These are phyloP conservation scores for Symphodus melops DNA, from an alignment of 2,113 vertebrate species.

Conservation along the genomic window DNA sequence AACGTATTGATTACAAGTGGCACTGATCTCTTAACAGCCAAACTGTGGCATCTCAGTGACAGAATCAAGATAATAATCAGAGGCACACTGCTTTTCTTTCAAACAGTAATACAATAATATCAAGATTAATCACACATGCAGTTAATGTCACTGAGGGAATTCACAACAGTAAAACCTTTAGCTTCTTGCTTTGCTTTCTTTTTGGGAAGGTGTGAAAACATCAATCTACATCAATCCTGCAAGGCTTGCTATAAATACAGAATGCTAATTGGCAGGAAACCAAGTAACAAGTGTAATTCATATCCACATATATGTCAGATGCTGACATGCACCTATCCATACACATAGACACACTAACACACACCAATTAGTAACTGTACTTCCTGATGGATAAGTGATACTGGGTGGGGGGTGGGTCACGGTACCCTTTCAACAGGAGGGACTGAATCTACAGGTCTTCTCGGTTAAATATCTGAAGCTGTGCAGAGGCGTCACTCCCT, in stretches of 20 bases:
- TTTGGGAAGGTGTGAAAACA: constrained; percentile 12
- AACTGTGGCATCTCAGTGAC: constrained; percentile 17
- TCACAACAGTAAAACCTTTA: background rate
- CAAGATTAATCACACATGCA: constrained; percentile 1
- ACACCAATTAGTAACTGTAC: constrained; percentile 45
- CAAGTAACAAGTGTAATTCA: constrained; percentile 55
- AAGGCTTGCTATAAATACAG: constrained; percentile 26
- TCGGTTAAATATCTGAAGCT: constrained; percentile 31
- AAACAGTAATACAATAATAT: constrained; percentile 6
- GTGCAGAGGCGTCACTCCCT: constrained; percentile 32
- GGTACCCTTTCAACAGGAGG: constrained; percentile 25
- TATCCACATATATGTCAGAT: constrained; percentile 21
- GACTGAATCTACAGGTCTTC: constrained; percentile 53
- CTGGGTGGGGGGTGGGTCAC: constrained; percentile 11
- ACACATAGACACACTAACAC: background rate
- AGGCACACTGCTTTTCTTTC: background rate
- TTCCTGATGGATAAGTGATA: constrained; percentile 48
- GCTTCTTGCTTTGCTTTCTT: constrained; percentile 1
- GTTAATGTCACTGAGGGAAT: background rate
- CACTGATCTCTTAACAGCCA: constrained; percentile 20
- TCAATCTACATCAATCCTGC: background rate
- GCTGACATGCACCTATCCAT: constrained; percentile 4
- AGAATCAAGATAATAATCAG: constrained; percentile 3
- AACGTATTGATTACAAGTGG: constrained; percentile 61
- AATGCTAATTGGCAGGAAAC: constrained; percentile 45